Percentiles rank a stretch among this genome's conserved stretches.
Conservation (phyloP, 2,797 vertebrate genomes). For the Ceryle rudis region DNA sequence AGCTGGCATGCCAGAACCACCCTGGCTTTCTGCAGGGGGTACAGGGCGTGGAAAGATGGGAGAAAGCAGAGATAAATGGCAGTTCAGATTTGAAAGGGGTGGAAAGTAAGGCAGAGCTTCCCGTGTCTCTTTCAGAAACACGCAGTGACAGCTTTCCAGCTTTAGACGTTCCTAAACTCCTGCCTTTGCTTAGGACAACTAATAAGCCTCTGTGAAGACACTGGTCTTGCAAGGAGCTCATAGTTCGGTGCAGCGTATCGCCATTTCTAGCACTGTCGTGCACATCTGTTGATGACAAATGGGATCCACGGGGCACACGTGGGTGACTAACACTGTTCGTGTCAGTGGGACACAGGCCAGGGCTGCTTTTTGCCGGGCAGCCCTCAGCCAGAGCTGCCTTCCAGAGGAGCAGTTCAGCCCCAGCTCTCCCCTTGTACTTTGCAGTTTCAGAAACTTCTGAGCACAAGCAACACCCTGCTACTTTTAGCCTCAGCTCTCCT, state of each 20-base stretch:
- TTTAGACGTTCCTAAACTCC: neutral
- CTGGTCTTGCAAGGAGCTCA: neutral
- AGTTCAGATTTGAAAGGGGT: neutral
- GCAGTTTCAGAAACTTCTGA: neutral
- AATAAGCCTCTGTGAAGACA: neutral
- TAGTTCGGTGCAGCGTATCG: neutral
- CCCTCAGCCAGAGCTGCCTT: neutral
- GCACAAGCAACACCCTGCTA: neutral
- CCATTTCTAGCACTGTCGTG: neutral
- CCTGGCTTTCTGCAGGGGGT: neutral
- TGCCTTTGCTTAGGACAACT: neutral
- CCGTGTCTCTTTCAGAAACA: neutral
- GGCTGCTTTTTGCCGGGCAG: neutral
- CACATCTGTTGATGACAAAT: neutral
- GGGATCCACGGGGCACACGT: neutral
- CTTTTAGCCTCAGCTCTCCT: neutral
- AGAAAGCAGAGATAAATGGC: neutral
- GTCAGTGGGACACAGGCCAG: neutral
- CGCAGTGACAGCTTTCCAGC: neutral
- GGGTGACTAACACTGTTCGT: neutral
- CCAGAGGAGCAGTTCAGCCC: neutral
- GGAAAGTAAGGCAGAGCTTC: neutral
- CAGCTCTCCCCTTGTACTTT: neutral
- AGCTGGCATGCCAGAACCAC: neutral
- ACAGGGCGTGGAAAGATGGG: neutral